Base-by-base conservation (phyloP, 2,888 invertebrate genomes). In the Gasteruption jaculator region DNA sequence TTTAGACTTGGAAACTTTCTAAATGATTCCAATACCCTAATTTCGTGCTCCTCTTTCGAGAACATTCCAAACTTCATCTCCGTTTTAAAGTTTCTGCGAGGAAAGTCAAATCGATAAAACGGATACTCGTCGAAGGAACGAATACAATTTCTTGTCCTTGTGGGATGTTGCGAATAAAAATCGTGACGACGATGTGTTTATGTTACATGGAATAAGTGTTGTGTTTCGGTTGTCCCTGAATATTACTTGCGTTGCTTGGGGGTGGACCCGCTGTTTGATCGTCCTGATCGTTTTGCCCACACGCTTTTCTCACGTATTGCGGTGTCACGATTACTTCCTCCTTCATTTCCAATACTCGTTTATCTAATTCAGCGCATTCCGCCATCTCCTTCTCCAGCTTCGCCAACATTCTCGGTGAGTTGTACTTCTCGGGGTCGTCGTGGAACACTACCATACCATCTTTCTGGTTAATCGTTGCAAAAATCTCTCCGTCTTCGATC, bases 381-480 rank as follows among this genome's bases (percentile, higher is more conserved):
- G 83, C 81, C 81, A 91, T 84, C 75, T 90, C 84, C 62, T 86
- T 83, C 73, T 95, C 92, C 46, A 96, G 73, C 49, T 86, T 82
- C 58, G 86, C 83, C 61, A 96, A 76, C 74, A 94, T 93, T 61
- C 82, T 81, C 0, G 92, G 88, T 48, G 91, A 89, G 58, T 92
- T 89, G 70, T 90, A 95, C 70, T 92, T 93, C 68, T 95, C 94
- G 7, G 94, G 94, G 71, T 91, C 91, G 63, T 96, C 95, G 56
- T 91, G 83, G 69, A 97, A 97, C 38, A 92, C 81, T 11, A 97
- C 95, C 95, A 96, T 96, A 10, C 96, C 95, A 73, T 96, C 95
- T 71, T 91, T 91, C 74, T 95, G 92, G 74, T 95, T 94, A 53
- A 97, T 95, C 60, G 90, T 89, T 18, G 96, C 96, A 74, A 86